Evolutionary conservation across 2,888 invertebrate genomes (phyloP), one percentile per base, ranked within the genome.

Genomic region (Drosophila flavopinicola): DNA sequence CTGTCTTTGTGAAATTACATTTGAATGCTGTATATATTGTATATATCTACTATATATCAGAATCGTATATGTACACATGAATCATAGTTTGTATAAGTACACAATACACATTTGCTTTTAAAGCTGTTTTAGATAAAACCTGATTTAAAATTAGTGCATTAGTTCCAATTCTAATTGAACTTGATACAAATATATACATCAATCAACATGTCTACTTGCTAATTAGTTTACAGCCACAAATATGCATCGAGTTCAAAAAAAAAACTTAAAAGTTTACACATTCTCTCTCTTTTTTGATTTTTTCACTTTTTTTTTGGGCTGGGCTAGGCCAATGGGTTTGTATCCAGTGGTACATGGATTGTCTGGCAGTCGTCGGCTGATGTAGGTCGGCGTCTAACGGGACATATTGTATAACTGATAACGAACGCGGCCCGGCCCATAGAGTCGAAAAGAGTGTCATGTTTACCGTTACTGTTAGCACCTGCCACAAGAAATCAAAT

Each of bases 381-480:
- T n/a, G n/a, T 78, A 42, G 80, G 82, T 79, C 75, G 74, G 13
- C 48, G 33, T 15, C 44, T 75, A 70, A 64, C 52, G 61, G 57
- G 17, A 3, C 37, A 47, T 66, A 76, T 84, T 86, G 72, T 75
- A 67, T 77, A 77, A 84, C 75, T 84, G 86, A 86, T 86, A 82
- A 80, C 60, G 63, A 61, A 29, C n/a, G 27, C 11, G 23, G 25
- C 29, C 33, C 41, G 17, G 39, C 27, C 27, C 10, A 23, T 7
- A 42, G 0, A 42, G 0, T 20, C 42, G 57, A 67, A 60, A 75
- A 64, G 38, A 64, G 66, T 77, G 74, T 57, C 63, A 74, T 76
- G 77, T 80, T 80, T 80, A 80, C 80, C 80, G 86, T 80, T 84
- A 63, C 51, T 42, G 11, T 80, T 86, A 79, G 74, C 80, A 86